Base-by-base conservation (phyloP, 2,888 invertebrate species). In the Xestia rhomboidea region DNA sequence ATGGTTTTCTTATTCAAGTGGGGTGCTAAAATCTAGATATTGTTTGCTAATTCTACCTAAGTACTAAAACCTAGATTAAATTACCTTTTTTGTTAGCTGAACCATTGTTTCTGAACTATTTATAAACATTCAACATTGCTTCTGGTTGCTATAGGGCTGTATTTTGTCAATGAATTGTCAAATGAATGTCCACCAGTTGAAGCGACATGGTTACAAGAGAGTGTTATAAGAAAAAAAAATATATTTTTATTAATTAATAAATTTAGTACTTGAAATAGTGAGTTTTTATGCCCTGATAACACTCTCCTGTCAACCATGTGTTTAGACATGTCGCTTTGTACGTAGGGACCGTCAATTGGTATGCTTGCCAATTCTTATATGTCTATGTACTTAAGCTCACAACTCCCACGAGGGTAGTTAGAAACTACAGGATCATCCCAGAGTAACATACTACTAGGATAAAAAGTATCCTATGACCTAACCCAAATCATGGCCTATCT, bases 31-130 rank as follows among this genome's bases (percentile, higher is more conserved):
- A 73, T 76, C 51, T 18, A 41, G 24, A 41, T 51, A 67, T 67
- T 63, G 70, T 84, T 84, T 79, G 49, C 34, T n/a, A 11, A 60
- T 38, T 44, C 24, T 21, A 44, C 41, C 18, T n/a, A 30, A 21
- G n/a, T 63, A 49, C 49, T 76, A 46, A 30, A 60, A 49, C 49
- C 46, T 60, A 30, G 66, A 66, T 66, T 67, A 38, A 24, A 34
- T 67, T 67, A 54, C 8, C 38, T 46, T n/a, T 66, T 62, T 83
- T 27, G 51, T 64, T 0, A 64, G 21, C 49, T 24, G 5, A 34
- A 10, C 80, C 80, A 80, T 80, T 80, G 79, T 84, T 80, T 44
- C 71, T 38, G n/a, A 34, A 46, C 15, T 80, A 44, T 79, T 84
- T 79, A 27, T 70, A 79, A 84, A 84, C 63, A 64, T 41, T 64